phyloP scores from a whole-genome alignment of 2,113 vertebrate species.

The Chaetodon trifascialis region DNA sequence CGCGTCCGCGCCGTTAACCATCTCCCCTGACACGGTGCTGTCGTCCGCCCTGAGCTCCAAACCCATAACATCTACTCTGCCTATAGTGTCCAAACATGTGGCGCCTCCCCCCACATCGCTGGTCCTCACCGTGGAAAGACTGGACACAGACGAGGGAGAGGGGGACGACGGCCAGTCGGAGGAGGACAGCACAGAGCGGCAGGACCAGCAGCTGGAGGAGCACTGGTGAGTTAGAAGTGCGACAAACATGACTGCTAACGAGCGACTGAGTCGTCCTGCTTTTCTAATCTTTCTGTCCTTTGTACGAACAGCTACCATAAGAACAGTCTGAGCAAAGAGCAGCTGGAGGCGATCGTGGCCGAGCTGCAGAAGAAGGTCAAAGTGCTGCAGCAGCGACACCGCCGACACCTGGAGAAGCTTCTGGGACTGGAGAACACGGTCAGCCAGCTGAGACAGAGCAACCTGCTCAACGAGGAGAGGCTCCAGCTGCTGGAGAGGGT shows the following conservation, averaged over 20 bases:
- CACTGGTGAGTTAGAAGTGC: slow-evolving; percentile 74
- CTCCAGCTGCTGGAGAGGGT: slow-evolving; percentile 81
- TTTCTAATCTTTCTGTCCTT: not conserved
- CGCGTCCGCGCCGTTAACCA: not conserved
- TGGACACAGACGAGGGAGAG: slow-evolving; percentile 56
- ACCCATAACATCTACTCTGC: slow-evolving; percentile 84
- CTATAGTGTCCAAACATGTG: slow-evolving; percentile 81
- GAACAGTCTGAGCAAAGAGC: slow-evolving; percentile 79
- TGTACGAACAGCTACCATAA: slow-evolving; percentile 77
- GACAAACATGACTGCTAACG: not conserved
- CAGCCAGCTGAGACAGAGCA: slow-evolving; percentile 80
- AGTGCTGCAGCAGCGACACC: slow-evolving; percentile 84
- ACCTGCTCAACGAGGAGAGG: slow-evolving; percentile 79
- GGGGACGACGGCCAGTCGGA: slow-evolving; percentile 36
- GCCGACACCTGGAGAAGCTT: slow-evolving; percentile 83
- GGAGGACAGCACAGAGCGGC: slow-evolving; percentile 39
- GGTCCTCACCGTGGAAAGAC: slow-evolving; percentile 55
- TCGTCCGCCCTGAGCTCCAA: slow-evolving; percentile 78
- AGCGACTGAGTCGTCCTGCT: not conserved
- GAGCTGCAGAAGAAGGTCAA: slow-evolving; percentile 84
- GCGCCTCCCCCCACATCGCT: slow-evolving; percentile 7
- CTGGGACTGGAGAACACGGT: slow-evolving; percentile 84
- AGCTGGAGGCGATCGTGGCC: slow-evolving; percentile 74
- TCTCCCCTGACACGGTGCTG: slow-evolving; percentile 77
- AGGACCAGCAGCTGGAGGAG: slow-evolving; percentile 76